A percentile compares a stretch with the other conserved stretches of the same genome.
These are phyloP conservation scores for Aramus guarauna DNA, from an alignment of 2,113 vertebrate species.

Conservation along the genomic window DNA sequence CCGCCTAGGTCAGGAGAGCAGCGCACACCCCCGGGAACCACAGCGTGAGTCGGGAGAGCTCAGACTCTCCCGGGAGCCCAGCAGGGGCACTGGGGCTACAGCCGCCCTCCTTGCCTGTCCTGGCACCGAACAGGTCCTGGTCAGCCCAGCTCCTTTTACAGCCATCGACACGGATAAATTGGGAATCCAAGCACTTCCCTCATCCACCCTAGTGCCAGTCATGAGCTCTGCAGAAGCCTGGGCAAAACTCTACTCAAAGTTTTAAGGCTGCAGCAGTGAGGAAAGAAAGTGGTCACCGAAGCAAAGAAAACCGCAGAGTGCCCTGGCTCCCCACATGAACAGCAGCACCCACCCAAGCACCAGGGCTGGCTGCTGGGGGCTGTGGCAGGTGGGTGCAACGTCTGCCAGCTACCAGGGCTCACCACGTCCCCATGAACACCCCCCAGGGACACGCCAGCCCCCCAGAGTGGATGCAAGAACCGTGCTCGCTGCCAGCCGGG, in stretches of 20 bases:
- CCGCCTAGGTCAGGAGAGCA: neutral
- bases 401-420: neutral
- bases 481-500: accelerated
- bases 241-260: neutral
- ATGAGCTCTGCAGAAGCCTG: neutral
- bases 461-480: too few relatives aligned
- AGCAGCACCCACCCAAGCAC: neutral
- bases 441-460: neutral
- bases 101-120: neutral
- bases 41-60: neutral
- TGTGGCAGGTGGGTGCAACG: too few relatives aligned
- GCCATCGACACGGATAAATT: neutral
- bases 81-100: neutral
- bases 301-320: neutral
- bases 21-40: accelerated
- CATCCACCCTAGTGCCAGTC: too few relatives aligned
- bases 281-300: neutral
- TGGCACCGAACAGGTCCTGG: neutral
- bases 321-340: neutral
- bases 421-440: accelerated
- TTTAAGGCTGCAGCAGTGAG: neutral
- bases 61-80: neutral
- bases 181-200: neutral
- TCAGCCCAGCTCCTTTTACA: neutral
- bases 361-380: neutral